Conservation (phyloP, 1,140 invertebrate genomes). For the Drepana arcuata region DNA sequence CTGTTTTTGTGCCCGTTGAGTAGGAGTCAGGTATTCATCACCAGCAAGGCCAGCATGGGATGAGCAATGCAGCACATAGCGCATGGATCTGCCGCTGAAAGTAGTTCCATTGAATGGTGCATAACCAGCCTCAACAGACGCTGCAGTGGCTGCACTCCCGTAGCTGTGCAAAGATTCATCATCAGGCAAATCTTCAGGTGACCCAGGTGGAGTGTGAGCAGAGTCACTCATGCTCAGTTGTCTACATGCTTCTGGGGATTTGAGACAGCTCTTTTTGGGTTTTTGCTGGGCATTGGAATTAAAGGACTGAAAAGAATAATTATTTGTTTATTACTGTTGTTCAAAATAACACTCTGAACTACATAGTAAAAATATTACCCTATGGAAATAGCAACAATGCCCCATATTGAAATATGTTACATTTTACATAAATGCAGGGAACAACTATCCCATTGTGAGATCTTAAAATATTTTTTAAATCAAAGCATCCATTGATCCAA, state of each 20-base stretch:
- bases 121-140: conserved; percentile 83
- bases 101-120: conserved; percentile 87
- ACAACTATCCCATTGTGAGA: too few relatives aligned
- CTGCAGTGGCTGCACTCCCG: conserved; percentile 80
- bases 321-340: too few relatives aligned
- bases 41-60: conserved; percentile 80
- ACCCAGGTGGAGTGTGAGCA: conserved; percentile 74
- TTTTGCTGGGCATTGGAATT: conserved; percentile 47
- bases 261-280: conserved; percentile 49
- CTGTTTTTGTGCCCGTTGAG: conserved; percentile 85
- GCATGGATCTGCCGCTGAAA: conserved; percentile 78
- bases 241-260: conserved; percentile 45
- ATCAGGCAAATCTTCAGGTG: conserved; percentile 75
- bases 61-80: conserved; percentile 87
- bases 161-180: conserved; percentile 86
- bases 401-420: too few relatives aligned
- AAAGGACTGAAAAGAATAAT: conserved; percentile 59
- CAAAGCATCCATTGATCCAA: too few relatives aligned
- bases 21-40: conserved; percentile 88
- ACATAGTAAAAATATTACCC: too few relatives aligned
- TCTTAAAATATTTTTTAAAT: too few relatives aligned
- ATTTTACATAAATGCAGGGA: too few relatives aligned
- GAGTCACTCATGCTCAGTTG: conserved; percentile 57
- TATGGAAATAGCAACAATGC: too few relatives aligned
- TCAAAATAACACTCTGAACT: too few relatives aligned